Percentiles rank a stretch among this genome's conserved stretches.
phyloP scores from a whole-genome alignment of 1,140 invertebrate species.

The Tenebrio molitor region DNA sequence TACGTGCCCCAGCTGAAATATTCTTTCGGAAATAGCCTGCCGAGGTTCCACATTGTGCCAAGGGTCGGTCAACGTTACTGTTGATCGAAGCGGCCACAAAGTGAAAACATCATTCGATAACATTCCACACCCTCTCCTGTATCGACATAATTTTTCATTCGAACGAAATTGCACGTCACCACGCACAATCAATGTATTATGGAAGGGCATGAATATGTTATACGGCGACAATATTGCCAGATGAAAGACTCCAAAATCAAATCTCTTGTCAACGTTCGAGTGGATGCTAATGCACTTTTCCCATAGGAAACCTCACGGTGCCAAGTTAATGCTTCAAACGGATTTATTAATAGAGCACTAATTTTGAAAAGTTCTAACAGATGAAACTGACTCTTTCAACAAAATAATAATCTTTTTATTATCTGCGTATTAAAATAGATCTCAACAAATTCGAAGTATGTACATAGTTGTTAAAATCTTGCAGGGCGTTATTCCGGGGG shows the following conservation, averaged over 20 bases:
- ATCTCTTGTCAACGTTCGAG: slow-evolving; percentile 1
- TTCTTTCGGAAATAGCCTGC: neutral
- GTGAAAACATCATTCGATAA: slow-evolving; percentile 31
- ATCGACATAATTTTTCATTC: slow-evolving; percentile 31
- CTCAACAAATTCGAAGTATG: too few species aligned
- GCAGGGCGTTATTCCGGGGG: too few species aligned
- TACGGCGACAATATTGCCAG: slow-evolving; percentile 2
- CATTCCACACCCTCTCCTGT: neutral
- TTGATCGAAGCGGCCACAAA: neutral
- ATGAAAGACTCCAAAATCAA: slow-evolving; percentile 3
- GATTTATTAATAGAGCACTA: slow-evolving; percentile 30
- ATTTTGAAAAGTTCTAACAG: too few species aligned
- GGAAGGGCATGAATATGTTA: slow-evolving; percentile 17
- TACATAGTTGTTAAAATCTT: too few species aligned
- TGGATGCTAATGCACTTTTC: slow-evolving; percentile 25
- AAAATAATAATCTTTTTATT: too few species aligned
- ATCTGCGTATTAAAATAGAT: too few species aligned
- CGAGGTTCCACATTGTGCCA: neutral
- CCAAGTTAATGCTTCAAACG: slow-evolving; percentile 14
- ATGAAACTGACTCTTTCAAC: too few species aligned
- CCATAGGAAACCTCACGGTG: slow-evolving; percentile 15
- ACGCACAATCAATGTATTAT: slow-evolving; percentile 21
- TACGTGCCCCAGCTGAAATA: slow-evolving; percentile 9
- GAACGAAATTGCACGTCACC: slow-evolving; percentile 20
- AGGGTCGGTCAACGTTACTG: too few species aligned